Conservation (phyloP, 2,797 vertebrate species). For the Parauchenoglanis ngamensis region DNA sequence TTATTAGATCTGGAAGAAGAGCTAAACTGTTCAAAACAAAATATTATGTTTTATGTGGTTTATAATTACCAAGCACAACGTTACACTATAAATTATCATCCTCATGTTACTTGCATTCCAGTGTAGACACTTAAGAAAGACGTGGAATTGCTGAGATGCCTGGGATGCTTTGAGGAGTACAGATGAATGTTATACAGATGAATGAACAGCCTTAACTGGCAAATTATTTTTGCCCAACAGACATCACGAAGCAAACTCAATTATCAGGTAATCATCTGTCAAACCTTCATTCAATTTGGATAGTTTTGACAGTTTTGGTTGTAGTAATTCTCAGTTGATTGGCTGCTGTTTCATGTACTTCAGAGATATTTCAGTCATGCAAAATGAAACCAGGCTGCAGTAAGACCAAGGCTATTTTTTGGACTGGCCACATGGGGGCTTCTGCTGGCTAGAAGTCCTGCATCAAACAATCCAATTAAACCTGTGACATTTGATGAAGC, state of each 20-base stretch:
- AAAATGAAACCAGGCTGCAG: constrained; percentile 27
- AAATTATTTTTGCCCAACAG: constrained; percentile 32
- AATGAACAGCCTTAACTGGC: constrained; percentile 54
- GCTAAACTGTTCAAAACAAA: constrained; percentile 1
- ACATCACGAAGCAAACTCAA: constrained; percentile 56
- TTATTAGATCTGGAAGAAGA: neutral
- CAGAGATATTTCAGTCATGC: constrained; percentile 24
- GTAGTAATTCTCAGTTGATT: constrained; percentile 46
- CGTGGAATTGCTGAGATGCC: constrained; percentile 51
- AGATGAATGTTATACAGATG: constrained; percentile 54
- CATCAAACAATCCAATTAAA: constrained; percentile 13
- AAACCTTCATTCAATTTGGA: constrained; percentile 52
- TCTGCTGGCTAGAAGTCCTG: constrained; percentile 9
- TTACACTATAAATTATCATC: constrained; percentile 51
- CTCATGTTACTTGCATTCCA: constrained; percentile 47
- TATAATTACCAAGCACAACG: constrained; percentile 41
- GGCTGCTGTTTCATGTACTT: constrained; percentile 33
- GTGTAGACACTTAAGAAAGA: constrained; percentile 40
- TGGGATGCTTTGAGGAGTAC: constrained; percentile 51
- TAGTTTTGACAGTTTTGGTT: constrained; percentile 39
- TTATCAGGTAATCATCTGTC: constrained; percentile 58
- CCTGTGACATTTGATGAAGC: neutral
- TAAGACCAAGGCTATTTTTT: constrained; percentile 21
- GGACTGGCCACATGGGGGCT: constrained; percentile 15
- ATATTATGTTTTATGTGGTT: constrained; percentile 2